Base-by-base conservation (phyloP, 2,797 vertebrate genomes). In the Eulemur coronatus region DNA sequence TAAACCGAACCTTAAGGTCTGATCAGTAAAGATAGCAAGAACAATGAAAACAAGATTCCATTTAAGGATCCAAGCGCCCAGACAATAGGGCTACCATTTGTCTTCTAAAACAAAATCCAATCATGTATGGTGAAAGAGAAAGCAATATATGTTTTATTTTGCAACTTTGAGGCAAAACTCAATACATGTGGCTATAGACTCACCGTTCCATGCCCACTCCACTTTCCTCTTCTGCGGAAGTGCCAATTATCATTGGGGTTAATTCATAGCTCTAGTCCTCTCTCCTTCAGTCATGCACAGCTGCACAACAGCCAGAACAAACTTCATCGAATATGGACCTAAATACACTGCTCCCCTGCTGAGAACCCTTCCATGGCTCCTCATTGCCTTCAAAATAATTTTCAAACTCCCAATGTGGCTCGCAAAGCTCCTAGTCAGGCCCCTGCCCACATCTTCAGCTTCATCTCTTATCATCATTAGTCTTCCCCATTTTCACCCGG, bases 171-270 rank as follows among this genome's bases (percentile, higher is more conserved):
- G 86, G 30, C 28, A 89, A 41, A 75, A 57, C 28, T 86, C 43
- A 69, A 17, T 35, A 55, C 55, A 26, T 9, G 8, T 41, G 28
- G n/a, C 59, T 57, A 5, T 1, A 26, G 35, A 28, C 7, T 38
- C 0, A 10, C 0, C 0, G 1, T 41, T 43, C 33, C 26, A 38
- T 10, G 1, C 0, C 7, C 13, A 22, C 2, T 67, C 4, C 24
- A 15, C 15, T 46, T 20, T 46, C 13, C 52, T 93, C 33, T 10
- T 4, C 17, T 8, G 59, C 4, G 6, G 6, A 30, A 84, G 5
- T 4, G 5, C 33, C n/a, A 3, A 0, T 18, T n/a, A 26, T 11
- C 41, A 11, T 1, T 18, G 50, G 24, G 12, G 11, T 24, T 46
- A 15, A 14, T n/a, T 81, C 48, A 15, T 0, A 8, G 3, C 20